Conservation (phyloP, 2,888 invertebrate genomes). For the Uloborus plumipes region DNA sequence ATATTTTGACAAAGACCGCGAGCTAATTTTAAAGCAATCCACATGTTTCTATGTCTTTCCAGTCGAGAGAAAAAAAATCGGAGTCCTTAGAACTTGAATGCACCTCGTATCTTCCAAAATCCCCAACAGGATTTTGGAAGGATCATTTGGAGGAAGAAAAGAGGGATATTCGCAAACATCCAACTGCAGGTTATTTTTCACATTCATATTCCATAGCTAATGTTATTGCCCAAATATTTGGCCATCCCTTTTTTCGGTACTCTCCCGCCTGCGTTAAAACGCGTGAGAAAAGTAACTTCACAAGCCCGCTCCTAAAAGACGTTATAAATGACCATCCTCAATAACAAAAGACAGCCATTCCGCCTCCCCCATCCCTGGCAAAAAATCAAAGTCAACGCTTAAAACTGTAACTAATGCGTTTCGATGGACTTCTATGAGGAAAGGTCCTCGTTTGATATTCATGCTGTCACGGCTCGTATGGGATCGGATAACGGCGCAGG, state of each 20-base stretch:
- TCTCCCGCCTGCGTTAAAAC: neutral
- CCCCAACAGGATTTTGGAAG: too few species aligned
- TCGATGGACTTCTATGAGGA: neutral
- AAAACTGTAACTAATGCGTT: constrained; percentile 8
- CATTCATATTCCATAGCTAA: constrained; percentile 14
- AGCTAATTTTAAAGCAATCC: too few species aligned
- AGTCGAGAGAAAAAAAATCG: too few species aligned
- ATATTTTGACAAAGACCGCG: too few species aligned
- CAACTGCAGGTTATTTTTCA: too few species aligned
- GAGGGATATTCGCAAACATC: too few species aligned
- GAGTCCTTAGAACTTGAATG: too few species aligned
- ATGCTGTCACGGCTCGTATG: constrained; percentile 33
- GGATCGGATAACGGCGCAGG: constrained; percentile 11
- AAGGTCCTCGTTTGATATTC: constrained; percentile 31
- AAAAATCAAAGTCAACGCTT: constrained; percentile 25
- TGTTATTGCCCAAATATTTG: constrained; percentile 45
- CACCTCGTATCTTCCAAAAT: too few species aligned
- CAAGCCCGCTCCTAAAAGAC: constrained; percentile 1
- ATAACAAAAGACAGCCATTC: neutral
- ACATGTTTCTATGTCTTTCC: too few species aligned
- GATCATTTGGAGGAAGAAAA: too few species aligned
- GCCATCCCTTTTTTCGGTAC: constrained; percentile 12
- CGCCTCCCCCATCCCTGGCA: constrained; percentile 1
- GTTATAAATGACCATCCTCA: constrained; percentile 17
- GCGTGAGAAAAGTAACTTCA: constrained; percentile 13